Base-by-base conservation (phyloP, 2,797 vertebrate genomes). In the Syndactyla subalaris region DNA sequence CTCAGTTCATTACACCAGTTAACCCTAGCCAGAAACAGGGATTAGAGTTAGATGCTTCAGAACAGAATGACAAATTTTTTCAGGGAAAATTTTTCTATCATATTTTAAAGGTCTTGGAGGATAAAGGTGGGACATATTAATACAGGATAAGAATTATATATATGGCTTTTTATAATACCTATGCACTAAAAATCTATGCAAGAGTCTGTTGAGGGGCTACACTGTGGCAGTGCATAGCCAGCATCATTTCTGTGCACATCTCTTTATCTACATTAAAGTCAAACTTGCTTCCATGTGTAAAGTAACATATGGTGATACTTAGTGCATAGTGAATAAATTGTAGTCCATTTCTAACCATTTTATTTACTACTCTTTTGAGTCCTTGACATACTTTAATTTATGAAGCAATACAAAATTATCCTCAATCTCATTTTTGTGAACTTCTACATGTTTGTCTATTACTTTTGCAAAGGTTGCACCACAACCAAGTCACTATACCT, bases 31-130 rank as follows among this genome's bases (percentile, higher is more conserved):
- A 92, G 70, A 95, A 97, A 55, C 2, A 32, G 14, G 65, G 39
- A 38, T 34, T 75, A 49, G 39, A 57, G 11, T 59, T 43, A 38
- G 21, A 71, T 88, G 68, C n/a, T 93, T 95, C 85, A 85, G 20
- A 75, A 45, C 18, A 92, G 61, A 94, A 96, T 90, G 61, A 67
- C 49, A 92, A 89, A 94, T 91, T 49, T 15, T 94, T 97, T 96
- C 85, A 78, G 74, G 68, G 59, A 85, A 84, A 93, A 83, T 26
- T 81, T 73, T 77, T 82, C 2, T 12, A 49, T 65, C 3, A 6
- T 22, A 12, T 20, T 73, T 92, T 87, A 77, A 70, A 94, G 87
- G 73, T 83, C 72, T 88, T 93, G 23, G 59, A 95, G n/a, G 34
- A 78, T 94, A 89, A 96, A 93, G 36, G 32, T 83, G 38, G 29